Conservation (phyloP, 2,888 invertebrate genomes). For the Lumbricus terrestris region DNA sequence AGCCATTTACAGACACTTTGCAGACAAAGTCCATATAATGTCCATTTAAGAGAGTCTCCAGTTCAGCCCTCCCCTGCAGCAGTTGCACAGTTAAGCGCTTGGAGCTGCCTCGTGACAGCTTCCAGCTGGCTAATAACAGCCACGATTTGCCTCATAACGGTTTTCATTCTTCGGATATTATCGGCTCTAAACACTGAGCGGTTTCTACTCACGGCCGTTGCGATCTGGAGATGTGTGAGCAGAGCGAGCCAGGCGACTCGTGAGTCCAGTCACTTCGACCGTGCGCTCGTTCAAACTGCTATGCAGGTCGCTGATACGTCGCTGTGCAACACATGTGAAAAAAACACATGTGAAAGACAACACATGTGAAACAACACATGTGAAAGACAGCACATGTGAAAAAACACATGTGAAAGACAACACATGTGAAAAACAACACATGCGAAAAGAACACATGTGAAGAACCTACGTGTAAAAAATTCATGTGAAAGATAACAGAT, state of each 20-base stretch:
- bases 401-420: background rate
- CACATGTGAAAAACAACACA: background rate
- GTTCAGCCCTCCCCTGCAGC: background rate
- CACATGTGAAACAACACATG: no score
- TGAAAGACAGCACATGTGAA: background rate
- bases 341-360: background rate
- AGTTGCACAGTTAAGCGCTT: background rate
- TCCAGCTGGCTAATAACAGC: background rate
- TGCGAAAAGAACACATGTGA: no score
- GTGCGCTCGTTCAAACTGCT: slow-evolving; percentile 52
- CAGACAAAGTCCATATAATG: background rate
- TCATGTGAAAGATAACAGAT: background rate
- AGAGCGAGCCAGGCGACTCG: slow-evolving; percentile 10
- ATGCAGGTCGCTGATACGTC: slow-evolving; percentile 51
- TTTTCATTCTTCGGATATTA: background rate
- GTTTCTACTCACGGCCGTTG: slow-evolving; percentile 41
- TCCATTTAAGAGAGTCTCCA: background rate
- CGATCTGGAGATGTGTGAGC: slow-evolving; percentile 45
- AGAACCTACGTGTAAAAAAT: background rate
- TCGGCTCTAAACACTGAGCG: background rate
- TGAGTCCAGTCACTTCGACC: slow-evolving; percentile 53
- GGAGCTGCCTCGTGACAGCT: background rate
- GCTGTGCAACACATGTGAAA: slow-evolving; percentile 51
- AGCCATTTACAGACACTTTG: background rate
- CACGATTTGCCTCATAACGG: background rate